Base-by-base conservation (phyloP, 2,888 invertebrate genomes). In the Stenoptilia bipunctidactyla region DNA sequence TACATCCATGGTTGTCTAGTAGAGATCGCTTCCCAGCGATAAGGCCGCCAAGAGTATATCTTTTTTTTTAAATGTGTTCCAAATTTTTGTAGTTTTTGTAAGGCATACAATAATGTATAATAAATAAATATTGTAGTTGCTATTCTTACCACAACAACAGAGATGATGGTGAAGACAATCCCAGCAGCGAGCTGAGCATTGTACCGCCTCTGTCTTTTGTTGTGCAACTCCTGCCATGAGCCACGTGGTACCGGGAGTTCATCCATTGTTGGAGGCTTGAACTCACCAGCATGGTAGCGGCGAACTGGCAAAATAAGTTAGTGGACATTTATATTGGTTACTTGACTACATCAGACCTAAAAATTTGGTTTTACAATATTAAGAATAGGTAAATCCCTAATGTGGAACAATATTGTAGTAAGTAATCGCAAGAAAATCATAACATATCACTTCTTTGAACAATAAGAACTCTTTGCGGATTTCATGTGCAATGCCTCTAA, bases 231-330 rank as follows among this genome's bases (percentile, higher is more conserved):
- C 61, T 92, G 84, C 93, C 94, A 95, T 14, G 90, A 89, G 40
- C 94, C 94, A 42, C 84, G 74, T 1, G 94, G 94, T 38, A 89
- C 83, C 0, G 93, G 92, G 61, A 93, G 67, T 61, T 94, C 93
- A 54, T 93, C 90, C 88, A 92, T 89, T 9, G 87, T 87, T 1
- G 87, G 65, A 1, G 70, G 59, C 58, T 77, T 76, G 64, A 76
- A 71, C 14, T 51, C 70, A 13, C 14, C 34, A 6, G 53, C 63
- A 48, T 75, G 72, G 62, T 82, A 80, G 46, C 77, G 75, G 1
- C 83, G 72, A 27, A 63, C 83, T 82, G 58, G 2, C 9, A 30
- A 12, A 2, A 30, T 30, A 3, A 9, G n/a, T n/a, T n/a, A n/a
- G n/a, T n/a, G n/a, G n/a, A n/a, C n/a, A n/a, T n/a, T n/a, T n/a